Base-by-base conservation (phyloP, 2,797 vertebrate species). In the Gorsachius magnificus region DNA sequence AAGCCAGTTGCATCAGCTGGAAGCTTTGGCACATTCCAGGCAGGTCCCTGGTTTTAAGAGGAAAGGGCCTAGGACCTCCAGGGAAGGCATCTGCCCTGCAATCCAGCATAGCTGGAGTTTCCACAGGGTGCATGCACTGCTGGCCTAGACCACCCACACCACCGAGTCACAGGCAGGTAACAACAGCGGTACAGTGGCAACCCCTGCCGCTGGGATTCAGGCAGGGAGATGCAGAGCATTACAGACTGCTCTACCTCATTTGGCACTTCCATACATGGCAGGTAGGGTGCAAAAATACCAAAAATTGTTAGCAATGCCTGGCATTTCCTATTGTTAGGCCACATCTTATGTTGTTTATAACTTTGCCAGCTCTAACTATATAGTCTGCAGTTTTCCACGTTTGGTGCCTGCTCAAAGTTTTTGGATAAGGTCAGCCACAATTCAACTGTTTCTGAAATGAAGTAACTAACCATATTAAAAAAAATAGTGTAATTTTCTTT, bases 351-450 rank as follows among this genome's bases (percentile, higher is more conserved):
- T 4, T 46, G 38, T 45, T 82, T 87, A 15, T 35, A 61, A 68
- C 17, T 88, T 83, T 63, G 48, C 71, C 83, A 79, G 68, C 36
- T 68, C 65, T 84, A 72, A 64, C 63, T 82, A 71, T 79, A 71
- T 2, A 53, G 61, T 35, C 51, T 77, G 68, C 41, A 43, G 21
- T 72, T 92, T 83, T 66, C 56, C 81, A 80, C 70, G 17, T 63
- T 46, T 68, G 56, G 17, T 84, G 77, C 33, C 81, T 66, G 56
- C 86, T 93, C 68, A 69, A 91, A 91, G 64, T 16, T 68, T 91
- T 91, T 86, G 77, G 72, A 81, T 95, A 96, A 96, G 66, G 74
- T 93, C 88, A 96, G 77, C 80, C 85, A 82, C 80, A 68, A 94
- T 96, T 94, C 75, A 89, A 66, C 31, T 53, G 9, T 83, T 92